Percentiles rank a stretch among this genome's conserved stretches.
phyloP scores from a whole-genome alignment of 1,140 invertebrate genomes.

The Ostrea denselamellosa region DNA sequence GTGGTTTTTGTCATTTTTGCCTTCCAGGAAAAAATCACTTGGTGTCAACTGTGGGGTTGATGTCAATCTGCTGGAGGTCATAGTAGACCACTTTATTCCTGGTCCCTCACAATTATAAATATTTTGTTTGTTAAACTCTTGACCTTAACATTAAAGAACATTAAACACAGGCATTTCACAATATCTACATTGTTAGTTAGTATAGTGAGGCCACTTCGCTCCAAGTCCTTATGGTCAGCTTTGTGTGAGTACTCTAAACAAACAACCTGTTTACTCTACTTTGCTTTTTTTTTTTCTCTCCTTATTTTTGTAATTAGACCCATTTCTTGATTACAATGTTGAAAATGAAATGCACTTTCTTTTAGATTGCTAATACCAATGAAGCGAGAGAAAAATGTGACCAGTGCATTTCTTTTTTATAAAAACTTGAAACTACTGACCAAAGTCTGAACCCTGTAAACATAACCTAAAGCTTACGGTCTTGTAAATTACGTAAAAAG shows the following conservation, averaged over 20 bases:
- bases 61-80: background rate
- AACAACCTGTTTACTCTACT: background rate
- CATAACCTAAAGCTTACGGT: no score
- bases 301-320: background rate
- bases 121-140: constrained; percentile 34
- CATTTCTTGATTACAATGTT: no score
- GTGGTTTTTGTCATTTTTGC: background rate
- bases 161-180: constrained; percentile 15
- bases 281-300: background rate
- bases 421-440: no score
- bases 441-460: no score
- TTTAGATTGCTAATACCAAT: no score
- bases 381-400: no score
- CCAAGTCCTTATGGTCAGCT: background rate
- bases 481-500: no score
- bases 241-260: background rate
- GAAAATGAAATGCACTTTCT: no score
- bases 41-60: background rate
- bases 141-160: constrained; percentile 33
- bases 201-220: background rate
- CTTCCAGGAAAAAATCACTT: constrained; percentile 34
- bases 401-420: no score
- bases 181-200: background rate
- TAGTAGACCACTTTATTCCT: background rate
- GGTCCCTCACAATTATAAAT: constrained; percentile 22